Evolutionary conservation across 1,140 invertebrate species (phyloP).

Genomic region (Drosophila fuyamai): DNA sequence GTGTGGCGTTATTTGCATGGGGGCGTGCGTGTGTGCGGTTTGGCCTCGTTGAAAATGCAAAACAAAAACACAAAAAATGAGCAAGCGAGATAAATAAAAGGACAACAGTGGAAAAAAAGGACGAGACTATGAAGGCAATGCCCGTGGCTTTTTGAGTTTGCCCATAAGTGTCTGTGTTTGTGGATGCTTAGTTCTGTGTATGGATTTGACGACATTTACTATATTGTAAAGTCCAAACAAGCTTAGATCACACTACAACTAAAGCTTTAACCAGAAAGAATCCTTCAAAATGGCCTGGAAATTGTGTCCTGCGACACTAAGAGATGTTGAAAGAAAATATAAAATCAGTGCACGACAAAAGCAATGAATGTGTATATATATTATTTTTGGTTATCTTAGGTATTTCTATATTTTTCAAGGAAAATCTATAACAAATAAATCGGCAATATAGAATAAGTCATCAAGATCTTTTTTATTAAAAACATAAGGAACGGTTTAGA

Average conservation of each 20-base stretch:
- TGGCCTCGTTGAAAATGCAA: slow-evolving; percentile 76
- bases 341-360: too few relatives aligned
- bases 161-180: slow-evolving; percentile 32
- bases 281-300: background rate
- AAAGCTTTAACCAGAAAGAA: slow-evolving; percentile 1
- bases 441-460: too few relatives aligned
- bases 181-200: slow-evolving; percentile 24
- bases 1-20: slow-evolving; percentile 56
- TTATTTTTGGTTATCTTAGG: too few relatives aligned
- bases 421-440: too few relatives aligned
- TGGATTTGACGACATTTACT: slow-evolving; percentile 33
- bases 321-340: background rate
- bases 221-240: slow-evolving; percentile 4
- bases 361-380: too few relatives aligned
- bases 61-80: slow-evolving; percentile 63
- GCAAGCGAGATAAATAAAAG: slow-evolving; percentile 76
- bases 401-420: too few relatives aligned
- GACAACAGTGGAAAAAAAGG: slow-evolving; percentile 22
- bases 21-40: slow-evolving; percentile 52
- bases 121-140: slow-evolving; percentile 36
- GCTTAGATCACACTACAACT: slow-evolving; percentile 11
- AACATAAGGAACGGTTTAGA: too few relatives aligned
- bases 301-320: background rate
- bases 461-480: too few relatives aligned
- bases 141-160: slow-evolving; percentile 53